Evolutionary conservation across 53 echinoderm and acorn worm species (phyloP), one percentile per base, ranked within the genome.

Genomic region (Astropecten irregularis): DNA sequence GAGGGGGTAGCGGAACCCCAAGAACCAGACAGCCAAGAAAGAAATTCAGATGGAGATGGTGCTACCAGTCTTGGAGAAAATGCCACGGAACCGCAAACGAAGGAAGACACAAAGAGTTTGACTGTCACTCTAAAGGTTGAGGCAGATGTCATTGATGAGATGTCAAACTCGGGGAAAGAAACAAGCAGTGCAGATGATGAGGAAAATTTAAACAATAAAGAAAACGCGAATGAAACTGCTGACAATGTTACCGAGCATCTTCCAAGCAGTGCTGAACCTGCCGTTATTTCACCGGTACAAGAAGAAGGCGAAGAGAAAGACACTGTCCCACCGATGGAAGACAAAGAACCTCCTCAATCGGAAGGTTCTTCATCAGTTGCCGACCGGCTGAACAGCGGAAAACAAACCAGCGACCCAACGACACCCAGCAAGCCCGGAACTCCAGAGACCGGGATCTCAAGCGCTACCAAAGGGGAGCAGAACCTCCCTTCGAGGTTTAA

Each of bases 381-480:
- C 10, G 79, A 79, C 62, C 31, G 74, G 26, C 55, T 27, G 47
- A 28, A 40, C 48, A 79, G 61, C 1, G 53, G 49, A 21, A 60
- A 28, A 19, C 60, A 79, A 4, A 46, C 61, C 7, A 79, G 31
- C 4, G 48, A 79, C 31, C 27, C 49, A 13, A 40, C 47, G 20
- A 79, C 62, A 42, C 79, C 79, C 5, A 79, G 62, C 79, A 79
- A 79, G 36, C 74, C 74, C 5, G 74, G 56, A 0, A 79, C 79
- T 0, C 79, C 79, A 14, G 79, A 79, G 33, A 79, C 79, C 6
- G 79, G 62, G 32, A 79, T 79, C 19, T 79, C 79, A 0, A n/a
- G 40, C 63, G n/a, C 36, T 44, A 79, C 79, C 9, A 61, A 30
- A 61, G 44, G 61, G 30, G 79, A 79, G 5, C 71, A n/a, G 1